Percentiles rank a stretch among this genome's conserved stretches.
phyloP scores from a whole-genome alignment of 2,797 vertebrate genomes.

The Eospalax fontanierii region DNA sequence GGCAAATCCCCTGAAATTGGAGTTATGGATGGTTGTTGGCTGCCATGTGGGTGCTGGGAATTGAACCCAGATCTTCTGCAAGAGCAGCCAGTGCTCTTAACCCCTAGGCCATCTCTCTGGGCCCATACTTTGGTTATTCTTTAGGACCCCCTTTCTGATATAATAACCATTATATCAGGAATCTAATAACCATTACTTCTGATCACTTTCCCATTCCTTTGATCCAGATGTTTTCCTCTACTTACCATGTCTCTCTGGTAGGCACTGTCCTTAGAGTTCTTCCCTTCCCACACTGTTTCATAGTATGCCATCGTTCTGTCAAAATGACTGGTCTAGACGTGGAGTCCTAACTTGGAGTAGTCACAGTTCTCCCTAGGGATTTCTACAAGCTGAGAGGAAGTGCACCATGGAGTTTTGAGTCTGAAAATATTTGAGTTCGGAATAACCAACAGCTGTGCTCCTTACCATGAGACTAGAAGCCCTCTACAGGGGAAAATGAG shows the following conservation, averaged over 20 bases:
- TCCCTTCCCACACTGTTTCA: neutral
- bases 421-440: neutral
- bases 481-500: neutral
- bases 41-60: too few relatives aligned
- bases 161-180: too few relatives aligned
- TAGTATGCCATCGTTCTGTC: neutral
- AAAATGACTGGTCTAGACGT: neutral
- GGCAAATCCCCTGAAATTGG: too few relatives aligned
- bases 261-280: neutral
- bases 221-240: neutral
- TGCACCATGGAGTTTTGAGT: neutral
- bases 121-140: neutral
- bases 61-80: too few relatives aligned
- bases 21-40: too few relatives aligned
- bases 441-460: neutral
- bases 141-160: neutral
- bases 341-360: neutral
- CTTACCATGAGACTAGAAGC: neutral
- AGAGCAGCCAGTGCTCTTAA: too few relatives aligned
- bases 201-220: neutral
- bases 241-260: neutral
- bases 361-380: neutral
- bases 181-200: neutral
- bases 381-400: conserved; percentile 28
- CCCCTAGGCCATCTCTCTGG: too few relatives aligned